Evolutionary conservation across 2,113 vertebrate species (phyloP).

Genomic region (Bothrops jararaca): DNA sequence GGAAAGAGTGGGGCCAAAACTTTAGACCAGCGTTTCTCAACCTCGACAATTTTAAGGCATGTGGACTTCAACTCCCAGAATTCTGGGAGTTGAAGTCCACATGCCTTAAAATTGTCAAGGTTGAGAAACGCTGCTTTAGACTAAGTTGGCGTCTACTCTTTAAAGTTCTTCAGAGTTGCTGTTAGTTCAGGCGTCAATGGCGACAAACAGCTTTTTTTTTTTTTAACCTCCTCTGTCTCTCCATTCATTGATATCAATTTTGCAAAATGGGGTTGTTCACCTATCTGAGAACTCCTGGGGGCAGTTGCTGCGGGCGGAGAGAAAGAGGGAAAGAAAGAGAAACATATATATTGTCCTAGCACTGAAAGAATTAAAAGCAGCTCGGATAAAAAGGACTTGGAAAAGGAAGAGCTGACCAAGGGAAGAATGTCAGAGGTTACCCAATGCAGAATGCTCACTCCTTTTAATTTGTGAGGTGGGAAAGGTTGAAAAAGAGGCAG

Average conservation of each 20-base stretch:
- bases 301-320: not conserved
- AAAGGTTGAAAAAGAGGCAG: not conserved
- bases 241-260: constrained; percentile 9
- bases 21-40: too few relatives aligned
- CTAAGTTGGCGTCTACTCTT: not conserved
- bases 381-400: not conserved
- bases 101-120: too few relatives aligned
- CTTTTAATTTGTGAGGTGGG: not conserved
- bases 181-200: not conserved
- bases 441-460: not conserved
- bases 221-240: not conserved
- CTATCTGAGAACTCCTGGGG: constrained; percentile 20
- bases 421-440: constrained; percentile 10
- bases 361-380: constrained; percentile 19
- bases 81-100: too few relatives aligned
- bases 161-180: not conserved
- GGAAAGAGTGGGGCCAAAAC: not conserved
- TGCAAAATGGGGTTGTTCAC: not conserved
- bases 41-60: too few relatives aligned
- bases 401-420: constrained; percentile 24
- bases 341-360: constrained; percentile 24
- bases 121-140: too few relatives aligned
- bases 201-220: not conserved
- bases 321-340: not conserved
- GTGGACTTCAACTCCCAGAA: too few relatives aligned